Evolutionary conservation across 1,140 invertebrate species (phyloP).

Genomic region (Ganaspis sp.): DNA sequence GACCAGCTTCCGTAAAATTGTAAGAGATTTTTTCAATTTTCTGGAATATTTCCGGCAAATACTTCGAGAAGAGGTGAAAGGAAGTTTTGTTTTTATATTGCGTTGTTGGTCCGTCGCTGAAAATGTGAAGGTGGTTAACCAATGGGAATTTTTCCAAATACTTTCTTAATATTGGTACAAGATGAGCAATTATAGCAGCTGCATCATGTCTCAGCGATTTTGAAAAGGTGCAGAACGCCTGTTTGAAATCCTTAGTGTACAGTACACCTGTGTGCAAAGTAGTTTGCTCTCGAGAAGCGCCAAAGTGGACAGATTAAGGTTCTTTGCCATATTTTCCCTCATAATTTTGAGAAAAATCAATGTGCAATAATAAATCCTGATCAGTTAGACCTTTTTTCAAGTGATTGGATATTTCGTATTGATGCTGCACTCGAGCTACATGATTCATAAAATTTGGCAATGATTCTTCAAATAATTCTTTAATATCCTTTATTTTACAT

Average conservation of each 20-base stretch:
- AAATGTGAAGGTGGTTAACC: background rate
- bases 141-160: background rate
- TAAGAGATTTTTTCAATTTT: constrained; percentile 19
- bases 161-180: background rate
- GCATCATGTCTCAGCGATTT: background rate
- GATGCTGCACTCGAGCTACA: background rate
- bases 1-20: constrained; percentile 30
- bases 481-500: background rate
- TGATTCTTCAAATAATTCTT: background rate
- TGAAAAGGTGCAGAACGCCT: background rate
- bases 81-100: constrained; percentile 26
- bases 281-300: no score
- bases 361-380: background rate
- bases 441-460: constrained; percentile 7
- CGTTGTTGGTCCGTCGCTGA: background rate
- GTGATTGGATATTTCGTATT: background rate
- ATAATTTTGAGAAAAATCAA: constrained; percentile 32
- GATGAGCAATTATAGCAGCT: no score
- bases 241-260: background rate
- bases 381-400: constrained; percentile 1
- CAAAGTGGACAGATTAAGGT: background rate
- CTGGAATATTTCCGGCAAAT: background rate
- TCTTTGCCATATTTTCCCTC: constrained; percentile 26
- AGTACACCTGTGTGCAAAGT: constrained; percentile 31
- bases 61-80: background rate